A percentile compares a stretch with the other conserved stretches of the same genome.
Conservation (phyloP, 1,140 invertebrate species). For the Homarus americanus region DNA sequence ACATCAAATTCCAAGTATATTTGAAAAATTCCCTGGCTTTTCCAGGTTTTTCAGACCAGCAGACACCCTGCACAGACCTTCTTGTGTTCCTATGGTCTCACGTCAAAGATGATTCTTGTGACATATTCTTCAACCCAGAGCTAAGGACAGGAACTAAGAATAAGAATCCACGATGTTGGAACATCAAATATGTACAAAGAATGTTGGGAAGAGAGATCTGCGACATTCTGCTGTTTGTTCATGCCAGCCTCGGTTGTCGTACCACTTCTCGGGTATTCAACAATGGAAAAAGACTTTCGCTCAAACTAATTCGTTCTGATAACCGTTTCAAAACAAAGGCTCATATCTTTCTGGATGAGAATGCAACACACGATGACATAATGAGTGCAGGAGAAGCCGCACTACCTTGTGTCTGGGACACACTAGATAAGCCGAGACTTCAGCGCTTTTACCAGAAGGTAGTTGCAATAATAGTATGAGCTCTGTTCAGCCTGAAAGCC, state of each 20-base stretch:
- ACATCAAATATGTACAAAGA: neutral
- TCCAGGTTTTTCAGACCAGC: too few relatives aligned
- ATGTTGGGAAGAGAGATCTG: neutral
- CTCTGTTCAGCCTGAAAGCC: too few relatives aligned
- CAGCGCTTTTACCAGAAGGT: slow-evolving; percentile 3
- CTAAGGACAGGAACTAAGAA: neutral
- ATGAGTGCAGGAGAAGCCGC: neutral
- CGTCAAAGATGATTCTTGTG: too few relatives aligned
- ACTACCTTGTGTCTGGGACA: neutral
- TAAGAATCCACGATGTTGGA: neutral
- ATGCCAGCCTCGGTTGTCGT: too few relatives aligned
- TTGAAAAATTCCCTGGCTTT: too few relatives aligned
- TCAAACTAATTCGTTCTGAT: too few relatives aligned
- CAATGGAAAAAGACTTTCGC: too few relatives aligned
- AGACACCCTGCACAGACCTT: slow-evolving; percentile 11
- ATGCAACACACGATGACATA: too few relatives aligned
- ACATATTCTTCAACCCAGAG: neutral
- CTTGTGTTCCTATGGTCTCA: slow-evolving; percentile 1
- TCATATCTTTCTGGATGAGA: too few relatives aligned
- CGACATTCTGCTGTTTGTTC: neutral
- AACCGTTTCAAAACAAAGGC: neutral
- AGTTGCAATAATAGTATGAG: too few relatives aligned
- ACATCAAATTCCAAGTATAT: too few relatives aligned
- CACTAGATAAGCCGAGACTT: neutral
- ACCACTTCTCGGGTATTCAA: too few relatives aligned